A percentile compares a stretch with the other conserved stretches of the same genome.
Evolutionary conservation across 2,113 vertebrate genomes (phyloP).

Genomic region (Strigops habroptila): DNA sequence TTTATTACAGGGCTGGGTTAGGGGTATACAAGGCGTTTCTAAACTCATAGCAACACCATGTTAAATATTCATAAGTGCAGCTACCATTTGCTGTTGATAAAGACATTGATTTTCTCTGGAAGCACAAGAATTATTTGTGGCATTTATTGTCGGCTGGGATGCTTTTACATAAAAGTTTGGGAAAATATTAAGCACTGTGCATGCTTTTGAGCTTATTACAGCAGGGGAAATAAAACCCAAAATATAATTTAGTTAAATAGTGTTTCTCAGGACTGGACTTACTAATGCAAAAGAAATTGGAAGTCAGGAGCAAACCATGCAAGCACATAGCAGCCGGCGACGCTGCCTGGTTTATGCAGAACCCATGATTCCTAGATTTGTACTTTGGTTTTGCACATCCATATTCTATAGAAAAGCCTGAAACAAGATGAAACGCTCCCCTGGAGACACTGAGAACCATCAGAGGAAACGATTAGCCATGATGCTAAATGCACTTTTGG

Average conservation of each 20-base stretch:
- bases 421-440: neutral
- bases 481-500: neutral
- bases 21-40: slow-evolving; percentile 36
- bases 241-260: rapidly evolving
- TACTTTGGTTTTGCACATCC: neutral
- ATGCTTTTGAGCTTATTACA: neutral
- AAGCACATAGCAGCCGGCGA: rapidly evolving
- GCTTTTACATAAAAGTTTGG: neutral
- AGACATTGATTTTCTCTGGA: slow-evolving; percentile 54
- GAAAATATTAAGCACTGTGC: neutral
- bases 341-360: neutral
- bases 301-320: too few relatives aligned
- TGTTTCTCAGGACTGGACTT: neutral
- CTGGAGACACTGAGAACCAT: neutral
- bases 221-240: neutral
- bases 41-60: slow-evolving; percentile 36
- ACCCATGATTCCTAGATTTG: rapidly evolving
- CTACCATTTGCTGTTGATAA: slow-evolving; percentile 52
- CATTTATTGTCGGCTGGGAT: neutral
- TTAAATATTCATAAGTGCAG: slow-evolving; percentile 71
- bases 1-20: slow-evolving; percentile 17
- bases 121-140: neutral
- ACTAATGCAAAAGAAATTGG: neutral
- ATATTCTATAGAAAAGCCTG: neutral
- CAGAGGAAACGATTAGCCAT: neutral